Percentiles rank a stretch among this genome's conserved stretches.
phyloP scores from a whole-genome alignment of 2,888 invertebrate species.

The Julus scanicus region DNA sequence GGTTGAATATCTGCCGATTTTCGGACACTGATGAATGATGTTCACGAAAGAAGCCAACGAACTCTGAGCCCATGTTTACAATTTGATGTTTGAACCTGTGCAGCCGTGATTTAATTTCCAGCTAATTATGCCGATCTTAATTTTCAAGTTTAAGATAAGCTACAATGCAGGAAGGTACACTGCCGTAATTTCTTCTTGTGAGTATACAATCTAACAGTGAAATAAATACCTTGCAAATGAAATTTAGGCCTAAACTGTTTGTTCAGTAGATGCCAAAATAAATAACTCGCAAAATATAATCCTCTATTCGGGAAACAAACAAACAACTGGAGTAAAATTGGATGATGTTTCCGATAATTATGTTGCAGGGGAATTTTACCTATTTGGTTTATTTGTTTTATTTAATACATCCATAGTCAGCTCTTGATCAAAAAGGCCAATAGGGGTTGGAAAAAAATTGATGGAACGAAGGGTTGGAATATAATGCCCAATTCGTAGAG shows the following conservation, averaged over 20 bases:
- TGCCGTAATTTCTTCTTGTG: neutral
- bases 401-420: too few relatives aligned
- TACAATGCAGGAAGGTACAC: neutral
- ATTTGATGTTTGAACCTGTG: neutral
- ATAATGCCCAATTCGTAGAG: too few relatives aligned
- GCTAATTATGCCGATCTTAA: neutral
- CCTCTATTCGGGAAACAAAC: neutral
- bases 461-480: too few relatives aligned
- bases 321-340: neutral
- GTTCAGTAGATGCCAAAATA: neutral
- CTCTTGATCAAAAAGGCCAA: too few relatives aligned
- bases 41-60: neutral
- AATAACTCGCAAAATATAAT: neutral
- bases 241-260: constrained; percentile 23
- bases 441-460: too few relatives aligned
- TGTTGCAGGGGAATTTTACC: too few relatives aligned
- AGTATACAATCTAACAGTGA: neutral
- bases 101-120: neutral
- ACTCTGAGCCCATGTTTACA: neutral
- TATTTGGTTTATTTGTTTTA: too few relatives aligned
- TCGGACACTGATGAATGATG: neutral
- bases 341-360: neutral
- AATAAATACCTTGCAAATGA: neutral
- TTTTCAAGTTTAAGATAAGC: neutral
- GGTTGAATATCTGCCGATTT: neutral